phyloP scores from a whole-genome alignment of 2,113 vertebrate genomes.

The Pollachius pollachius region DNA sequence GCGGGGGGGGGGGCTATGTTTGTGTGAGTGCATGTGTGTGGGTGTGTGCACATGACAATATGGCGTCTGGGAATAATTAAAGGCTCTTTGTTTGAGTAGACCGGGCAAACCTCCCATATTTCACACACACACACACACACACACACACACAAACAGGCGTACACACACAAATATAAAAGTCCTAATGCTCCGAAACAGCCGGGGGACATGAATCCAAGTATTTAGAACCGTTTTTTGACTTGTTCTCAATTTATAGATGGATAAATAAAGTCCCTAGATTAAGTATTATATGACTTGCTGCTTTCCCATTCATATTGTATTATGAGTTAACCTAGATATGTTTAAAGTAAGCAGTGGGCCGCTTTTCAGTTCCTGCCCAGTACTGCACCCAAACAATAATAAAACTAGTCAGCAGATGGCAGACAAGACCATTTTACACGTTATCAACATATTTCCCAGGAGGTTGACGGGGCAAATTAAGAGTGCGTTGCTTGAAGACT shows the following conservation, averaged over 20 bases:
- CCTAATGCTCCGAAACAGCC: conserved; percentile 1
- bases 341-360: background rate
- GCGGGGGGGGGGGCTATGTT: no score
- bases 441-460: no score
- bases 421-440: conserved; percentile 36
- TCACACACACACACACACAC: background rate
- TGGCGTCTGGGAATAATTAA: conserved; percentile 56
- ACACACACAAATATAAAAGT: background rate
- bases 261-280: background rate
- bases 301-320: background rate
- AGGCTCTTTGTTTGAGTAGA: conserved; percentile 50
- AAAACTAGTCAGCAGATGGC: conserved; percentile 61
- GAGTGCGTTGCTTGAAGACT: background rate
- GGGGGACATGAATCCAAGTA: background rate
- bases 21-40: background rate
- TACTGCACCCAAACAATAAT: background rate
- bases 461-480: background rate
- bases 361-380: background rate
- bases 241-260: background rate
- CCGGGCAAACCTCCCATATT: conserved; percentile 47
- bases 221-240: background rate
- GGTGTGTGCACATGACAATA: conserved; percentile 8
- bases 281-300: background rate
- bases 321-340: background rate
- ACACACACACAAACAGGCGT: conserved; percentile 13